Conservation (phyloP, 2,797 vertebrate genomes). For the Sternarchorhynchus goeldii region DNA sequence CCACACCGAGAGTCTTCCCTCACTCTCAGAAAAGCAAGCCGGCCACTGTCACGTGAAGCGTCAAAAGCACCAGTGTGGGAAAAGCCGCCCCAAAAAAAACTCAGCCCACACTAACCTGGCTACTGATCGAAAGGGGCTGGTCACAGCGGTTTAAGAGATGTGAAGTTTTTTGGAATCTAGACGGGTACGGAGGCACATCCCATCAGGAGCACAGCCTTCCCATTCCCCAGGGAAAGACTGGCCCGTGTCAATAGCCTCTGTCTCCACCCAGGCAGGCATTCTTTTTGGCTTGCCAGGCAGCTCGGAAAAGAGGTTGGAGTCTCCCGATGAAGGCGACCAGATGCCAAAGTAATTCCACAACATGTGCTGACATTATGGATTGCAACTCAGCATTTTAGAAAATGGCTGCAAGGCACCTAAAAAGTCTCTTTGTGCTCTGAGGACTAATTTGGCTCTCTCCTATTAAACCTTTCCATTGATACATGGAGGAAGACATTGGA, state of each 20-base stretch:
- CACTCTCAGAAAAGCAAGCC: conserved; percentile 49
- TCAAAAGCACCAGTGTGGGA: conserved; percentile 26
- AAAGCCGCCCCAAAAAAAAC: background rate
- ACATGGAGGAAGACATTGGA: conserved; percentile 65
- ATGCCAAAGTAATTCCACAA: conserved; percentile 81
- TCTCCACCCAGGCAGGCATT: conserved; percentile 64
- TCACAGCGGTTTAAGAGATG: background rate
- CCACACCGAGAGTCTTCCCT: conserved; percentile 57
- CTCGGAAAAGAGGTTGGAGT: conserved; percentile 68
- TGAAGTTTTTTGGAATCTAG: conserved; percentile 38
- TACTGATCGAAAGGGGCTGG: background rate
- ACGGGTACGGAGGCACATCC: conserved; percentile 52
- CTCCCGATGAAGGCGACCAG: conserved; percentile 74
- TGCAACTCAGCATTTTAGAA: conserved; percentile 76
- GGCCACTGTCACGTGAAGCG: conserved; percentile 38
- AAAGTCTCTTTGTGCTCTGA: conserved; percentile 78
- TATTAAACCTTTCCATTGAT: conserved; percentile 82
- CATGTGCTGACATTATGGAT: conserved; percentile 84
- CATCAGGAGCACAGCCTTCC: conserved; percentile 64
- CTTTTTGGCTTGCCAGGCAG: conserved; percentile 71
- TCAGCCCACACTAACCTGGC: conserved; percentile 9
- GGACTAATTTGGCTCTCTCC: conserved; percentile 76
- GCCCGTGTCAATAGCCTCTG: conserved; percentile 68
- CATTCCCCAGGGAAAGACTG: conserved; percentile 65
- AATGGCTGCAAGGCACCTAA: conserved; percentile 70